A percentile compares a stretch with the other conserved stretches of the same genome.
Evolutionary conservation across 2,888 invertebrate genomes (phyloP).

Genomic region (Caenorhabditis virilis): DNA sequence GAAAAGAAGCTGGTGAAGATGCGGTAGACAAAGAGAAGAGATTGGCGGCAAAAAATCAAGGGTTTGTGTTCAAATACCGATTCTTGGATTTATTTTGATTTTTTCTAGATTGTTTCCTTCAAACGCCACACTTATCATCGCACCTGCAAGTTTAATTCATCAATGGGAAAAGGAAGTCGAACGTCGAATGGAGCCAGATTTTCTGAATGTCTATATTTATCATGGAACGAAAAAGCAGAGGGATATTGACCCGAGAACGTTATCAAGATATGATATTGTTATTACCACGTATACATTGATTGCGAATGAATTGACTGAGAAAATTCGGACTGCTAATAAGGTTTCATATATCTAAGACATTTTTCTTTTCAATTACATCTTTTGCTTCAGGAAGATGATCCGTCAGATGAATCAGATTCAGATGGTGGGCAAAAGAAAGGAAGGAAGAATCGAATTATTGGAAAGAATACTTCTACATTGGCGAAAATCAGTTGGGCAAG

Average conservation of each 20-base stretch:
- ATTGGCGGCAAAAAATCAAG: conserved; percentile 26
- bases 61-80: conserved; percentile 12
- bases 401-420: conserved; percentile 13
- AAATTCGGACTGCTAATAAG: conserved; percentile 29
- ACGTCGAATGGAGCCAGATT: conserved; percentile 73
- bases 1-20: conserved; percentile 37
- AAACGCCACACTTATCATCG: conserved; percentile 78
- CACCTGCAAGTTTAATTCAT: conserved; percentile 86
- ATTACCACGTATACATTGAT: conserved; percentile 85
- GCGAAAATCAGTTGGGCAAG: conserved; percentile 82
- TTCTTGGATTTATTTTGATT: background rate
- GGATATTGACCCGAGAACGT: conserved; percentile 46
- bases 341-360: background rate
- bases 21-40: conserved; percentile 33
- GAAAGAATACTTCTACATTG: conserved; percentile 47
- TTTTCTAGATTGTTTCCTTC: conserved; percentile 61
- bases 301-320: conserved; percentile 69
- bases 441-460: conserved; percentile 16
- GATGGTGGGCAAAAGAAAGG: conserved; percentile 11
- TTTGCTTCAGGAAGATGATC: conserved; percentile 18
- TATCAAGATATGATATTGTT: conserved; percentile 77
- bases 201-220: conserved; percentile 77
- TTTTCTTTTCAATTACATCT: no score
- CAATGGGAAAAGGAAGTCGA: conserved; percentile 82
- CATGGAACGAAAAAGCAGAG: conserved; percentile 78